Evolutionary conservation across 2,888 invertebrate species (phyloP).

Genomic region (Coleophora flavipennella): DNA sequence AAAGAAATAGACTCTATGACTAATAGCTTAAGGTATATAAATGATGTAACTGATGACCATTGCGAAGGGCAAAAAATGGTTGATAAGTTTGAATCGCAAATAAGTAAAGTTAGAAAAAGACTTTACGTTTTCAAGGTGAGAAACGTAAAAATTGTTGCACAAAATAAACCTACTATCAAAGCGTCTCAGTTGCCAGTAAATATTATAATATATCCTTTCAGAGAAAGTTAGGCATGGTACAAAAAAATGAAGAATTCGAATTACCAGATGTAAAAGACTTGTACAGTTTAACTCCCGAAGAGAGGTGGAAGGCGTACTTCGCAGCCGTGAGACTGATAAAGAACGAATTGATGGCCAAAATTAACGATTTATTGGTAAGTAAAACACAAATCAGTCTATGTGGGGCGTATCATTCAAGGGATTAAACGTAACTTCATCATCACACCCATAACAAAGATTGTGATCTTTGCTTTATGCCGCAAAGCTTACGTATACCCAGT

Average conservation of each 20-base stretch:
- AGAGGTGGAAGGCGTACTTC: slow-evolving; percentile 50
- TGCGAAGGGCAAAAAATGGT: slow-evolving; percentile 34
- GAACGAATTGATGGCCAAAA: slow-evolving; percentile 31
- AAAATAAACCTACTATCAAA: too few species aligned
- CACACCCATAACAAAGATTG: too few species aligned
- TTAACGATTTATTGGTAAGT: slow-evolving; percentile 46
- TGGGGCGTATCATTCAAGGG: too few species aligned
- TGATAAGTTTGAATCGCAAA: slow-evolving; percentile 35
- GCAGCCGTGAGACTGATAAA: slow-evolving; percentile 29
- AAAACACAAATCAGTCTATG: too few species aligned
- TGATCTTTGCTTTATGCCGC: too few species aligned
- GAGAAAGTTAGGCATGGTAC: slow-evolving; percentile 27
- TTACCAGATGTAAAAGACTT: slow-evolving; percentile 23
- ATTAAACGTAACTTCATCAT: too few species aligned
- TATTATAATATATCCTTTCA: slow-evolving; percentile 18
- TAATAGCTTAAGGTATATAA: slow-evolving; percentile 43
- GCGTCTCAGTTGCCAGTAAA: too few species aligned
- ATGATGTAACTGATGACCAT: slow-evolving; percentile 37
- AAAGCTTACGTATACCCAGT: too few species aligned
- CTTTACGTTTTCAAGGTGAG: slow-evolving; percentile 50
- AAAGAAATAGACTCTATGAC: slow-evolving; percentile 48
- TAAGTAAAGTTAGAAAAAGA: slow-evolving; percentile 33
- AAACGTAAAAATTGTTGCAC: background rate
- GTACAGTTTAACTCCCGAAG: slow-evolving; percentile 29
- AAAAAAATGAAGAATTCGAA: slow-evolving; percentile 15